Base-by-base conservation (phyloP, 2,797 vertebrate species). In the Propithecus perrieri region DNA sequence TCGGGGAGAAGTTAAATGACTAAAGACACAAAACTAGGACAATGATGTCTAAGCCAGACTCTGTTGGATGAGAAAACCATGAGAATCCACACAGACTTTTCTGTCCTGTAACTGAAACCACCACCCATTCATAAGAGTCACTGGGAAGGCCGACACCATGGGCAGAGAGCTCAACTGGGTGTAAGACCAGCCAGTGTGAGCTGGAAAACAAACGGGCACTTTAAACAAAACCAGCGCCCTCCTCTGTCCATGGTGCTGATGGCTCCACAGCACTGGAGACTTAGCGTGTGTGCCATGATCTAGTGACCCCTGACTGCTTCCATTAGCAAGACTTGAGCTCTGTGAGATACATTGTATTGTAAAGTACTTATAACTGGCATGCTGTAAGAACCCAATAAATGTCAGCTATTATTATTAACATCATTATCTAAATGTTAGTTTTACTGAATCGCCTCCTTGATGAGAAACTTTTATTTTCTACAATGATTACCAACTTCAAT, bases 381-480 rank as follows among this genome's bases (percentile, higher is more conserved):
- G 59, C 33, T 86, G 6, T 69, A 89, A 92, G 24, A 91, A 89
- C 63, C 88, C 63, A 61, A 5, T 63, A 94, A 85, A 86, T 76
- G 67, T 55, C 85, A 90, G 46, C 30, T 80, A 69, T 92, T 87
- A 84, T 63, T 74, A 78, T 41, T 79, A 46, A 63, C 14, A 41
- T 89, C 71, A 74, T 61, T 69, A 87, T 86, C 86, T 88, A 94
- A 90, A 85, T 61, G 35, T 53, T 94, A 88, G 20, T 94, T 88
- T 97, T 69, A 79, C 57, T 53, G n/a, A 85, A 85, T 85, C 46
- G 28, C 33, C 11, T 90, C 74, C 43, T 94, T 96, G 28, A 88
- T 28, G 48, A 89, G 48, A 41, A 95, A 87, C 0, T 91, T 84
- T 95, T 90, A 94, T 93, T 85, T 95, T 95, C 81, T 61, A 65